These are phyloP conservation scores for Pemphredon lugubris DNA, from an alignment of 2,888 invertebrate genomes.

Conservation along the genomic window DNA sequence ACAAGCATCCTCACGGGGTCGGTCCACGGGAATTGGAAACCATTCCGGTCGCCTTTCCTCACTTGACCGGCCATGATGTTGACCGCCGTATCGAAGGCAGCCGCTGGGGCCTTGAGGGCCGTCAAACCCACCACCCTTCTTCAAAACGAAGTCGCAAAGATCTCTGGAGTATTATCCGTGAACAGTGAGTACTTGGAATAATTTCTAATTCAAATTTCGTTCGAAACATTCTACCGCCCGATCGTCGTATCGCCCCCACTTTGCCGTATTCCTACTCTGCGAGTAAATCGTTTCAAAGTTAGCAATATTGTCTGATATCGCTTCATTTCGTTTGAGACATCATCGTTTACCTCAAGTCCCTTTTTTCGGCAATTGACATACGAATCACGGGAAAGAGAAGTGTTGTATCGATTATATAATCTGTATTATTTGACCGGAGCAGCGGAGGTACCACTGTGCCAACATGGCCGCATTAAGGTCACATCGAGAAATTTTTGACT, in stretches of 20 bases:
- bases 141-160: constrained; percentile 82
- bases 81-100: constrained; percentile 83
- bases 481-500: constrained; percentile 42
- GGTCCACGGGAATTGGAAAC: constrained; percentile 33
- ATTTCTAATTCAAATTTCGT: background rate
- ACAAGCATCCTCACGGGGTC: constrained; percentile 24
- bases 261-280: too few species aligned
- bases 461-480: constrained; percentile 72
- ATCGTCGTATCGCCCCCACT: too few species aligned
- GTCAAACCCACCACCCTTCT: constrained; percentile 82
- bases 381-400: constrained; percentile 8
- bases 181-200: constrained; percentile 81
- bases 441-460: constrained; percentile 58
- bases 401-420: constrained; percentile 72
- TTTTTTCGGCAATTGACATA: constrained; percentile 14
- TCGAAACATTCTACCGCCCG: too few species aligned
- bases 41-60: constrained; percentile 57
- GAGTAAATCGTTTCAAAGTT: too few species aligned
- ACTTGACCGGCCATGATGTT: constrained; percentile 83
- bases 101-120: constrained; percentile 83
- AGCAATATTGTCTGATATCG: too few species aligned
- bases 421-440: constrained; percentile 64
- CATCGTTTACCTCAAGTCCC: too few species aligned
- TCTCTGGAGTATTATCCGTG: constrained; percentile 81
- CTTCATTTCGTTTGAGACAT: too few species aligned